Conservation (phyloP, 1,140 invertebrate genomes). For the Eulimnadia texana region DNA sequence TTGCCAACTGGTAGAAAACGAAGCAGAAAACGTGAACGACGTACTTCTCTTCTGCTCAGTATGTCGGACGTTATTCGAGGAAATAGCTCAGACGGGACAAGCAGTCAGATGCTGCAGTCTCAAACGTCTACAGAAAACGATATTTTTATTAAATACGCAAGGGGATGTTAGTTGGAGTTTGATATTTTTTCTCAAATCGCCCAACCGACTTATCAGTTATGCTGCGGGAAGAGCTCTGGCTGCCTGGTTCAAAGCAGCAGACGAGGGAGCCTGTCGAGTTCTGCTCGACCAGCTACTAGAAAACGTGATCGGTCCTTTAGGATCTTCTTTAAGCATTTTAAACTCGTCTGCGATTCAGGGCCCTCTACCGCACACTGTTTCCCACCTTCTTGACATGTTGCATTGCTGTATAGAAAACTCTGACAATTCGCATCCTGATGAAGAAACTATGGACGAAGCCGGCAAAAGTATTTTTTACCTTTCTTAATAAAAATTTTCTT, state of each 20-base stretch:
- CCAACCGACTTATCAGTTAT: slow-evolving; percentile 64
- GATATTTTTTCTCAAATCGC: slow-evolving; percentile 55
- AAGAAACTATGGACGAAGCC: slow-evolving; percentile 3
- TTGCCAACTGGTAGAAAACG: no score
- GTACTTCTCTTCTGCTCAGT: neutral
- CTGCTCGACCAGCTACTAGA: slow-evolving; percentile 53
- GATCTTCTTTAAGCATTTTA: slow-evolving; percentile 26
- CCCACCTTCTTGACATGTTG: slow-evolving; percentile 67
- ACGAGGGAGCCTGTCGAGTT: slow-evolving; percentile 55
- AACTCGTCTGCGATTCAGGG: slow-evolving; percentile 15
- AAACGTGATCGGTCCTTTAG: slow-evolving; percentile 36
- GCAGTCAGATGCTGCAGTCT: slow-evolving; percentile 21
- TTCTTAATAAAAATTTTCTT: neutral
- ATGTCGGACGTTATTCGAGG: no score
- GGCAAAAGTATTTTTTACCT: neutral
- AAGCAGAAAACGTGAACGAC: no score
- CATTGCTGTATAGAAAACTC: slow-evolving; percentile 55
- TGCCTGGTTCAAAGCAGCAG: slow-evolving; percentile 65
- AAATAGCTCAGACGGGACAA: neutral
- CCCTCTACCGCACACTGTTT: slow-evolving; percentile 45
- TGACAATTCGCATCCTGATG: slow-evolving; percentile 5
- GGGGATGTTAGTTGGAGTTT: slow-evolving; percentile 61
- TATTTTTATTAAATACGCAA: slow-evolving; percentile 50
- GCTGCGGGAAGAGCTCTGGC: slow-evolving; percentile 60
- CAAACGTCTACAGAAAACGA: slow-evolving; percentile 56